These are phyloP conservation scores for Nematolebias whitei DNA, from an alignment of 2,113 vertebrate species.

Conservation along the genomic window DNA sequence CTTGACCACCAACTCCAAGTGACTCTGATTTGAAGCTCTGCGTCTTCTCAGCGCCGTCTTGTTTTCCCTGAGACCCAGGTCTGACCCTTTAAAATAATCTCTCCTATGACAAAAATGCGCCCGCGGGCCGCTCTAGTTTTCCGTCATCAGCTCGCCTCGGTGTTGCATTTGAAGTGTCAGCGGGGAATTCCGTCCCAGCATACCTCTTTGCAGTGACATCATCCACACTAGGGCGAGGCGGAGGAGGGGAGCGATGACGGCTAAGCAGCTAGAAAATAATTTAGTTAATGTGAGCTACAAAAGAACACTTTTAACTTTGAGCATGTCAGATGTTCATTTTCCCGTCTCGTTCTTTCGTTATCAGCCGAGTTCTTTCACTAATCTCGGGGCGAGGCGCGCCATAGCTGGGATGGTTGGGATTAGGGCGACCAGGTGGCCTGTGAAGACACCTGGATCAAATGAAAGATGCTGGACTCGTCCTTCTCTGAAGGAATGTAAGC, in stretches of 20 bases:
- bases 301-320: background rate
- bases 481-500: conserved; percentile 11
- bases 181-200: conserved; percentile 58
- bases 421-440: conserved; percentile 62
- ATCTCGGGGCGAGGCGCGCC: conserved; percentile 38
- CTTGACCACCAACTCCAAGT: conserved; percentile 37
- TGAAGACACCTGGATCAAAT: conserved; percentile 44
- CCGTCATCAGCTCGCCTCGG: conserved; percentile 22
- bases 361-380: conserved; percentile 33
- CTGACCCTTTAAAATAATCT: conserved; percentile 49
- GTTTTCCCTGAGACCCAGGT: conserved; percentile 39
- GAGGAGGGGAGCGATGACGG: conserved; percentile 41
- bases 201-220: conserved; percentile 56
- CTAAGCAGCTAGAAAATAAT: conserved; percentile 62
- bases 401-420: conserved; percentile 69
- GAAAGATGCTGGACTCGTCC: conserved; percentile 28
- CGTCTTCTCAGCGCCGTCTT: conserved; percentile 15
- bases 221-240: conserved; percentile 8
- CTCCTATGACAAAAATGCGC: conserved; percentile 34
- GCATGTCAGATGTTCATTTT: conserved; percentile 43
- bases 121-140: conserved; percentile 23
- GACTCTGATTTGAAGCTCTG: conserved; percentile 5
- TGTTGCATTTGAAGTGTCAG: conserved; percentile 54
- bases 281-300: conserved; percentile 44
- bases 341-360: conserved; percentile 29